Evolutionary conservation across 1,140 invertebrate genomes (phyloP).

Genomic region (Carcinoscorpius rotundicauda): DNA sequence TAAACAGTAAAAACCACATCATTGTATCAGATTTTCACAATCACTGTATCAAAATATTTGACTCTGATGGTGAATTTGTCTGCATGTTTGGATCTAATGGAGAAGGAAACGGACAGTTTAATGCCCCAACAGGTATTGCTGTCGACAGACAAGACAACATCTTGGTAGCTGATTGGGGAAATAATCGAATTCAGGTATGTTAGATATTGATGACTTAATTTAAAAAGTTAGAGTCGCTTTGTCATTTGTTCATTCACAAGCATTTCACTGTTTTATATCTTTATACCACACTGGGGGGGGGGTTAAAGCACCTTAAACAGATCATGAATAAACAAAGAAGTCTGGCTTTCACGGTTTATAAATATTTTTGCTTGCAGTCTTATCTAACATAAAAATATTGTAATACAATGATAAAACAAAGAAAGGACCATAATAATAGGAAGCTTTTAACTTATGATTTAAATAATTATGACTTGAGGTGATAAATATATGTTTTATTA

Average conservation of each 20-base stretch:
- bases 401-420: no score
- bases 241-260: not conserved
- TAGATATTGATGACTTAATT: not conserved
- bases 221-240: no score
- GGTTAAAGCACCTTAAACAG: no score
- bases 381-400: no score
- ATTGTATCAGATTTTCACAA: conserved; percentile 75
- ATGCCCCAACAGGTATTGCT: conserved; percentile 46
- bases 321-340: no score
- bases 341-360: no score
- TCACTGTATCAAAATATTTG: conserved; percentile 52
- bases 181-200: conserved; percentile 41
- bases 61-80: conserved; percentile 34
- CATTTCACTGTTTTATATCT: not conserved
- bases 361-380: no score
- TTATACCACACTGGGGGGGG: not conserved
- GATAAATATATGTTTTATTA: no score
- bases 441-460: no score
- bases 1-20: conserved; percentile 39
- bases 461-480: no score
- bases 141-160: conserved; percentile 44
- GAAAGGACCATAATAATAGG: no score
- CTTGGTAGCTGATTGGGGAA: conserved; percentile 49
- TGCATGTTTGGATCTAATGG: conserved; percentile 38
- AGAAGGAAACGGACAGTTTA: conserved; percentile 38